Conservation (phyloP, 2,888 invertebrate genomes). For the Ectobius pallidus region DNA sequence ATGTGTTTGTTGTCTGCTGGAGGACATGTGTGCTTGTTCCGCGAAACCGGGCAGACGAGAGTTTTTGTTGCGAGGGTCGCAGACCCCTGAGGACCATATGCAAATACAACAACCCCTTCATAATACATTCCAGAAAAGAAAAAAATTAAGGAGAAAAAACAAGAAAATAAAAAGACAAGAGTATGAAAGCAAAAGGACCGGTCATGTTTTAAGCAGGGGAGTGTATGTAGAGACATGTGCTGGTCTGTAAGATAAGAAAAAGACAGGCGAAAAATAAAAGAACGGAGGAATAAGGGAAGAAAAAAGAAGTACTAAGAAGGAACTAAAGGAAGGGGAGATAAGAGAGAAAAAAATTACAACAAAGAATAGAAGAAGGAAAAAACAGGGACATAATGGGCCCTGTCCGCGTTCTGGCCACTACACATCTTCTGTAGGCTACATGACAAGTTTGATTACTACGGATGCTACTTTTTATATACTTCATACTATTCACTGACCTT, state of each 20-base stretch:
- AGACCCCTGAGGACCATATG: slow-evolving; percentile 6
- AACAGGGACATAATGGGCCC: too few species aligned
- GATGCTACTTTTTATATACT: too few species aligned
- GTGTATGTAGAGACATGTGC: too few species aligned
- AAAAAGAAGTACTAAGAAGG: too few species aligned
- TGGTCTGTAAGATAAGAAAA: too few species aligned
- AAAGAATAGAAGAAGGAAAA: not conserved
- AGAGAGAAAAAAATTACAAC: not conserved
- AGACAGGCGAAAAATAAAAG: not conserved
- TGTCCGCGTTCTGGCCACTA: too few species aligned
- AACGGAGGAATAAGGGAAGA: not conserved
- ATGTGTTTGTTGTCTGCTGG: too few species aligned
- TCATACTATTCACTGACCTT: too few species aligned
- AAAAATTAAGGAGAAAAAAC: slow-evolving; percentile 1
- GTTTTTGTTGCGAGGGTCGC: not conserved
- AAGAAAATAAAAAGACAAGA: not conserved
- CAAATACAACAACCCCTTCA: slow-evolving; percentile 17
- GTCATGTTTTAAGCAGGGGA: not conserved
- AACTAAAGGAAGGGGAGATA: not conserved
- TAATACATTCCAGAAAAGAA: slow-evolving; percentile 21
- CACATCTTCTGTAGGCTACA: too few species aligned
- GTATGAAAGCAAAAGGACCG: not conserved
- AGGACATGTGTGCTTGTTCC: not conserved
- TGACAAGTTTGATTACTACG: too few species aligned
- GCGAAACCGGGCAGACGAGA: not conserved